phyloP scores from a whole-genome alignment of 2,888 invertebrate genomes.

The Drosophila neonasuta region DNA sequence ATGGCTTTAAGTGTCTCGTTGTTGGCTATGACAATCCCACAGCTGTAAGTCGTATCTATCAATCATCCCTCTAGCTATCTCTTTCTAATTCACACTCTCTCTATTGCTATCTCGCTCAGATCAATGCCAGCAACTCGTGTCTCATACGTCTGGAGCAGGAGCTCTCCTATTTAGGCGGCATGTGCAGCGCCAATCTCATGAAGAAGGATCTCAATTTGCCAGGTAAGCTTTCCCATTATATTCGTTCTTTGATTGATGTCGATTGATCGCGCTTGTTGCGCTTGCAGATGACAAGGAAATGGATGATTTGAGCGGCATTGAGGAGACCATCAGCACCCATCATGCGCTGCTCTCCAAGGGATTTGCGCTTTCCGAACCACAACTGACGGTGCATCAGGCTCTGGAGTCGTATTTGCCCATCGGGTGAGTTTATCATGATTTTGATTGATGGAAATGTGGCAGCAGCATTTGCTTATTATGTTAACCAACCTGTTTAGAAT shows the following conservation, averaged over 20 bases:
- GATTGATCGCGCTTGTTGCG: neutral
- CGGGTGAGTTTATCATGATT: slow-evolving; percentile 84
- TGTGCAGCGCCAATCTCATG: slow-evolving; percentile 95
- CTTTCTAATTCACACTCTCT: neutral
- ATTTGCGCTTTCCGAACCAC: slow-evolving; percentile 91
- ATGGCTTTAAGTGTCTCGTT: slow-evolving; percentile 90
- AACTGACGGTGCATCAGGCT: slow-evolving; percentile 94
- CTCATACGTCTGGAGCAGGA: slow-evolving; percentile 91
- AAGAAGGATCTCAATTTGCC: slow-evolving; percentile 90
- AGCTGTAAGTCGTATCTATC: slow-evolving; percentile 66
- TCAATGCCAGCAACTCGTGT: slow-evolving; percentile 81
- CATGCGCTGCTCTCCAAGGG: slow-evolving; percentile 92
- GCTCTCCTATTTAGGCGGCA: slow-evolving; percentile 93
- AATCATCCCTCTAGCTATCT: neutral
- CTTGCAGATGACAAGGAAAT: slow-evolving; percentile 86
- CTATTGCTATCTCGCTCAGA: slow-evolving; percentile 58
- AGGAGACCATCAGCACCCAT: slow-evolving; percentile 84
- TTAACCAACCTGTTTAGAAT: too few relatives aligned
- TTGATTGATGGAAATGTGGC: neutral
- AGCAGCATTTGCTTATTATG: neutral
- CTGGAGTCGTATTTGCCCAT: slow-evolving; percentile 93
- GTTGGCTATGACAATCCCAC: slow-evolving; percentile 91
- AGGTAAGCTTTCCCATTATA: slow-evolving; percentile 60
- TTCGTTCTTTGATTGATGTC: neutral
- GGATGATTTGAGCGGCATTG: slow-evolving; percentile 88